Conservation (phyloP, 1,140 invertebrate genomes). For the Platorchestia sp. region DNA sequence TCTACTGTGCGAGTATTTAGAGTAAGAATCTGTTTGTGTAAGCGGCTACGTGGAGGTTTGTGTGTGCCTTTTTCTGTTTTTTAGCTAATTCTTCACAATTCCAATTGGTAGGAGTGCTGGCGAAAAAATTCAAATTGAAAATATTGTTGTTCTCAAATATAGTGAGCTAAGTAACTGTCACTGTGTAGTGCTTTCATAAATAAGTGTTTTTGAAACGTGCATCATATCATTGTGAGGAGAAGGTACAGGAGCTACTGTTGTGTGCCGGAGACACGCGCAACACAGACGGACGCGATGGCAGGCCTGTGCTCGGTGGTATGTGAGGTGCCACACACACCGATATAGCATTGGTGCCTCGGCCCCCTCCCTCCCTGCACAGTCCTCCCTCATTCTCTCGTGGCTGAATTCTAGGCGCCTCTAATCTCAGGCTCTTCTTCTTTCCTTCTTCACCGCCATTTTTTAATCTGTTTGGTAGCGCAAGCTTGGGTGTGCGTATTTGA, state of each 20-base stretch:
- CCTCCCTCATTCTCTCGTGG: neutral
- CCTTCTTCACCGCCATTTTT: neutral
- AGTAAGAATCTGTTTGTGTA: neutral
- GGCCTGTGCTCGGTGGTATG: constrained; percentile 39
- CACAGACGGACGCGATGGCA: constrained; percentile 24
- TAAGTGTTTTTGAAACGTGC: neutral
- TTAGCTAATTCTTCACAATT: neutral
- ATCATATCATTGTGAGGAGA: neutral
- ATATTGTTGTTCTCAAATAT: neutral
- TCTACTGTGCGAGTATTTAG: neutral
- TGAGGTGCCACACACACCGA: constrained; percentile 23
- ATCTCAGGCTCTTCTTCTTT: neutral
- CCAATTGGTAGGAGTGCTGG: neutral
- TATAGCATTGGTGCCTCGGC: constrained; percentile 27
- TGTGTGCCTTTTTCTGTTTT: neutral
- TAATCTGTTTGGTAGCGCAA: neutral
- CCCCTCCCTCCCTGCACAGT: neutral
- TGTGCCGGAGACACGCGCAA: neutral
- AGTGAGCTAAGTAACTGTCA: neutral
- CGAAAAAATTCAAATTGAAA: neutral
- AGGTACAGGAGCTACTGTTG: neutral
- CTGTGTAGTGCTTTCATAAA: neutral
- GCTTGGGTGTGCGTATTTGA: neutral
- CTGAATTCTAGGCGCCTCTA: neutral
- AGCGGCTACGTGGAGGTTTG: neutral